Base-by-base conservation (phyloP, 2,113 vertebrate genomes). In the Xiphophorus hellerii region DNA sequence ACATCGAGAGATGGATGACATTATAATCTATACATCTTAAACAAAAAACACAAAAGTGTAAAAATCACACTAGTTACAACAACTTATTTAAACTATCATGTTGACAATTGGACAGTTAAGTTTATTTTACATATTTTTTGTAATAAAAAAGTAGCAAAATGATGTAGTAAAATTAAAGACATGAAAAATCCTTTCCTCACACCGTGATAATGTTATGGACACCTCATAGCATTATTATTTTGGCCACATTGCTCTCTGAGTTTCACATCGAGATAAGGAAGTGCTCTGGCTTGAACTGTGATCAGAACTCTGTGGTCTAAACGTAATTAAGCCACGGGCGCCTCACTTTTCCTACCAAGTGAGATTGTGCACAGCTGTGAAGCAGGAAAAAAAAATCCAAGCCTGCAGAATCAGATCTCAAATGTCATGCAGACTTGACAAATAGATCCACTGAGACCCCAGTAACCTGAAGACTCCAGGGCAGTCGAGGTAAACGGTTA, bases 201-300 rank as follows among this genome's bases (percentile, higher is more conserved):
- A 80, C 27, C 42, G 70, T 35, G 77, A 71, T 60, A 33, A 33
- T 78, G 74, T 65, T 3, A 78, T 67, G 37, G 61, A 76, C 54
- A 25, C 77, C 13, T 64, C 37, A 76, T 72, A 78, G 58, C 64
- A 63, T 65, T 80, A 31, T 60, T 76, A 74, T 83, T 81, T 70
- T 66, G 37, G 77, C 77, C 42, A 73, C 28, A 60, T 42, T 69
- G 31, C 51, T 79, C 74, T 81, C 25, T 3, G 69, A 82, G 71
- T 61, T 70, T 77, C n/a, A 54, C 51, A 83, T 65, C 64, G 28
- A 79, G 35, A 75, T 62, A 54, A 14, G 15, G 61, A 80, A 39
- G 54, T 39, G 54, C 29, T 64, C 61, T 54, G 66, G 39, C 27
- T 39, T 69, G 54, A 39, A 39, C 27, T 74, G 74, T 8, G 6